Evolutionary conservation across 2,797 vertebrate genomes (phyloP).

Genomic region (Fistularia commersonii): DNA sequence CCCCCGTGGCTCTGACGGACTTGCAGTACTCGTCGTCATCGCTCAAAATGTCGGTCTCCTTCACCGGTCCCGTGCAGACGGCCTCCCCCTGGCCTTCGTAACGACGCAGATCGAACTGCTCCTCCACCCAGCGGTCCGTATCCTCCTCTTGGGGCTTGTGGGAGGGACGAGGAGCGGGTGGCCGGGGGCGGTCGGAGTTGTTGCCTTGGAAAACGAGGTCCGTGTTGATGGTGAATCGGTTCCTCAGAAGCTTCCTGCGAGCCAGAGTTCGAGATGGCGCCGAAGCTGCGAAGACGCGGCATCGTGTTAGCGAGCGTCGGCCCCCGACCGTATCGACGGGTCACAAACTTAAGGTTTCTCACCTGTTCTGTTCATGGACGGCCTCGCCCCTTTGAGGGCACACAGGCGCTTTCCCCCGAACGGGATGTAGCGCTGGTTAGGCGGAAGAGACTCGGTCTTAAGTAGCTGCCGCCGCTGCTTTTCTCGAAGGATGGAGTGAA

Average conservation of each 20-base stretch:
- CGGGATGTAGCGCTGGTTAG: slow-evolving; percentile 91
- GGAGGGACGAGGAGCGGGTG: slow-evolving; percentile 24
- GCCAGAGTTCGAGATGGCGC: slow-evolving; percentile 85
- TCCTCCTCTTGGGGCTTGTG: slow-evolving; percentile 76
- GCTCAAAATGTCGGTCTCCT: slow-evolving; percentile 98
- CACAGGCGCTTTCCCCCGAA: slow-evolving; percentile 95
- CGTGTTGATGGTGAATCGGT: slow-evolving; percentile 91
- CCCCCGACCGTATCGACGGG: not conserved
- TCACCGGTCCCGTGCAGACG: slow-evolving; percentile 67
- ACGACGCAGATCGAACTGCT: slow-evolving; percentile 88
- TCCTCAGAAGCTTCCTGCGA: slow-evolving; percentile 84
- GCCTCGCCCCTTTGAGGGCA: slow-evolving; percentile 90
- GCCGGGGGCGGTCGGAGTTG: slow-evolving; percentile 45
- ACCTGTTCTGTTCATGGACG: slow-evolving; percentile 92
- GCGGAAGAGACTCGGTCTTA: slow-evolving; percentile 90
- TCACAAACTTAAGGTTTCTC: slow-evolving; percentile 19
- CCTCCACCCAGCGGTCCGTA: slow-evolving; percentile 95
- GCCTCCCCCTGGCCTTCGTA: slow-evolving; percentile 80
- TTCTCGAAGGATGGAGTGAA: slow-evolving; percentile 91
- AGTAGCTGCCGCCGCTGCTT: slow-evolving; percentile 92
- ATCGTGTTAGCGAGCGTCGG: not conserved
- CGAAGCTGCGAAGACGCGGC: slow-evolving; percentile 71
- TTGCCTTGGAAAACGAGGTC: slow-evolving; percentile 82
- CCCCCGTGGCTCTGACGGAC: slow-evolving; percentile 58
- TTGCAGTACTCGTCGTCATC: slow-evolving; percentile 95